Evolutionary conservation across 2,797 vertebrate genomes (phyloP), one percentile per base, ranked within the genome.

Genomic region (Champsocephalus esox): DNA sequence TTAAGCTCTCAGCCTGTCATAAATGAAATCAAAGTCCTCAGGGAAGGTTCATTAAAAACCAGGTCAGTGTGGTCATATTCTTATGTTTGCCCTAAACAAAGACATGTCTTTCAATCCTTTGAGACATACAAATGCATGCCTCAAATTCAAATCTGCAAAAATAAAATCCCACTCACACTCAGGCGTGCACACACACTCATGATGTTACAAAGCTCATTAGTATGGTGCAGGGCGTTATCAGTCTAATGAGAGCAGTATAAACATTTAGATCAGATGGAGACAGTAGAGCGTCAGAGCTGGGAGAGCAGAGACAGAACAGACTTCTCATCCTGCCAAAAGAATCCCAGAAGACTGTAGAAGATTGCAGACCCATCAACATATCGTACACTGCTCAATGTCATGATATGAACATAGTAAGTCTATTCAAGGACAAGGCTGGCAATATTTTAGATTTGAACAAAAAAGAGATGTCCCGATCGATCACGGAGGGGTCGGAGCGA

Each of bases 201-300:
- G 14, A 43, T 77, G 32, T 61, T 49, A 12, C 28, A 51, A 8
- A 64, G 57, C 70, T 88, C 84, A 71, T 84, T 86, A 84, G 65
- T 57, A 7, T 65, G 60, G 19, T 28, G 34, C 70, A 70, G 19
- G 43, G 28, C 24, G 32, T 64, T 83, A 90, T 88, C 84, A 61
- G 72, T 60, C 77, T 87, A 83, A 86, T 88, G 81, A 87, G 77
- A 71, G 51, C 38, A 67, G 43, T 59, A 65, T 77, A 90, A 90
- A 86, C 76, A 82, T 38, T 65, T 41, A 2, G 16, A 66, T 70
- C 66, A 67, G 60, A 73, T 10, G 48, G 49, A 86, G 52, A 73
- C 64, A 67, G 70, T 3, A 48, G n/a, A 74, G 65, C n/a, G 3
- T 68, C 78, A 73, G 48, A 71, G 57, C 46, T 48, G 12, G 68